phyloP scores from a whole-genome alignment of 1,140 invertebrate species.

The Cydia strobilella region DNA sequence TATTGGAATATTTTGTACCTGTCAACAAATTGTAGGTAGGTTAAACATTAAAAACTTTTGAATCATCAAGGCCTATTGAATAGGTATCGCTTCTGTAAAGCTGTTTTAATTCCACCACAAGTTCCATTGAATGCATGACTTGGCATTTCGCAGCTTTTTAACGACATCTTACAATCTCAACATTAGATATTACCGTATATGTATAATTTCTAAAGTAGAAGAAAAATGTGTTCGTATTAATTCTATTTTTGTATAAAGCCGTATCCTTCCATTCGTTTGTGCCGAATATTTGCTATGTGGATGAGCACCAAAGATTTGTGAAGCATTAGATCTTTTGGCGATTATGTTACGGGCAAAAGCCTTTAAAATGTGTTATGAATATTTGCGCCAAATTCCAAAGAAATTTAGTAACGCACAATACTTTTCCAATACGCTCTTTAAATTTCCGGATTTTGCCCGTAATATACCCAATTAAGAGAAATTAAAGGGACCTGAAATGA shows the following conservation, averaged over 20 bases:
- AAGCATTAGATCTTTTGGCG: slow-evolving; percentile 75
- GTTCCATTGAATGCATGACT: slow-evolving; percentile 63
- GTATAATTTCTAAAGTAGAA: slow-evolving; percentile 65
- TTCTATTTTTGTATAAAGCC: slow-evolving; percentile 51
- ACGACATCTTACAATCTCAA: slow-evolving; percentile 73
- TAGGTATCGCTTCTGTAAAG: neutral
- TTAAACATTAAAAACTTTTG: neutral
- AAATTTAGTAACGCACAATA: neutral
- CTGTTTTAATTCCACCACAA: slow-evolving; percentile 4
- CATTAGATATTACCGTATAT: slow-evolving; percentile 69
- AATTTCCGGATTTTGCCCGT: slow-evolving; percentile 11
- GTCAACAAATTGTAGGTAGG: slow-evolving; percentile 13
- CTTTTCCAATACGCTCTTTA: neutral
- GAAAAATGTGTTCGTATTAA: slow-evolving; percentile 75
- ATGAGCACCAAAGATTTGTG: slow-evolving; percentile 79
- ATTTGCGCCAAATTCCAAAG: slow-evolving; percentile 7
- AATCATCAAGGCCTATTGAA: slow-evolving; percentile 4
- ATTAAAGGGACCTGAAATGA: slow-evolving; percentile 77
- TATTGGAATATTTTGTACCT: neutral
- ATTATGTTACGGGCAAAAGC: slow-evolving; percentile 44
- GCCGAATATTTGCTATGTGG: slow-evolving; percentile 73
- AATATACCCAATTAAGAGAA: slow-evolving; percentile 67
- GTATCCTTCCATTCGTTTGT: slow-evolving; percentile 62
- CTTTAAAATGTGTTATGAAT: neutral
- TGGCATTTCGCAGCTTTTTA: slow-evolving; percentile 74